phyloP scores from a whole-genome alignment of 1,140 invertebrate genomes.

The Vanessa tameamea region DNA sequence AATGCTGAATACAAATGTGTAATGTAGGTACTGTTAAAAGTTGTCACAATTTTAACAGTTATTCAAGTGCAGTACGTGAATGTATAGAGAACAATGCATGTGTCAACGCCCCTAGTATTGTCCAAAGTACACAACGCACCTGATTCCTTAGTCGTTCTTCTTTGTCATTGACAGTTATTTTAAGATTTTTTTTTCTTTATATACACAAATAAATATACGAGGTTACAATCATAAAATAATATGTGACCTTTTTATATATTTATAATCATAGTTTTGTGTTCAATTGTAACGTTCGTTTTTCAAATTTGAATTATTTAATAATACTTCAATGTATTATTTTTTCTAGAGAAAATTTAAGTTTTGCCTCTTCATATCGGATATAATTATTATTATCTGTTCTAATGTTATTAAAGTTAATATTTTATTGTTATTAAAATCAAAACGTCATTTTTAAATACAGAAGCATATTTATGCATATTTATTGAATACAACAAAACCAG shows the following conservation, averaged over 20 bases:
- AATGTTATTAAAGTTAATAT: no score
- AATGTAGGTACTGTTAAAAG: conserved; percentile 19
- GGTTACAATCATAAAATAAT: background rate
- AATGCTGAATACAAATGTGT: background rate
- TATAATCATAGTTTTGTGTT: no score
- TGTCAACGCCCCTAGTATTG: conserved; percentile 50
- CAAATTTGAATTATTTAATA: no score
- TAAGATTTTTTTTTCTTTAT: background rate
- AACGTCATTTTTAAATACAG: no score
- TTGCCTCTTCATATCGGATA: no score
- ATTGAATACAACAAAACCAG: background rate
- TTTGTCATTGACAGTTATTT: conserved; percentile 11
- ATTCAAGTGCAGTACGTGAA: conserved; percentile 32
- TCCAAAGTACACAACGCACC: conserved; percentile 48
- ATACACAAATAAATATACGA: background rate
- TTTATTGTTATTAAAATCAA: no score
- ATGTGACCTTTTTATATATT: no score
- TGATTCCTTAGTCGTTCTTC: conserved; percentile 47
- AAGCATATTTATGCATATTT: no score
- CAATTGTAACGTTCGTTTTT: no score
- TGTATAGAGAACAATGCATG: conserved; percentile 44
- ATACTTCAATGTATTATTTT: no score
- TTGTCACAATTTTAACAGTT: conserved; percentile 38
- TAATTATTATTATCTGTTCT: no score
- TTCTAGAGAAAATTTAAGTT: no score